Percentiles rank a stretch among this genome's conserved stretches.
phyloP scores from a whole-genome alignment of 37 sponge, comb jelly and placozoan species.

The Halichondria panicea region DNA sequence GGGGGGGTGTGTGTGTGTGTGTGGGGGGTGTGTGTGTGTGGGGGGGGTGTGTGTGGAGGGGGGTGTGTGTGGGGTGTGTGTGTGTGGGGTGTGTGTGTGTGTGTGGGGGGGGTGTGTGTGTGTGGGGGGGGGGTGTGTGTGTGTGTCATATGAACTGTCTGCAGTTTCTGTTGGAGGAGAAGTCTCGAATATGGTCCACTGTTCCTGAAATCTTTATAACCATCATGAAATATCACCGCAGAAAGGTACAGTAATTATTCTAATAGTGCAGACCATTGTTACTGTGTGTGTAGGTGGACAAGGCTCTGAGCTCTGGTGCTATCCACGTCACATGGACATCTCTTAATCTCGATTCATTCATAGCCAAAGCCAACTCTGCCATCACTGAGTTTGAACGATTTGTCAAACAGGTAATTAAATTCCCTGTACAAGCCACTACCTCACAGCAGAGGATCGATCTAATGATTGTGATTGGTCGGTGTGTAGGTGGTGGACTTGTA shows the following conservation, averaged over 20 bases:
- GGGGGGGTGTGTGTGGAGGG: not conserved
- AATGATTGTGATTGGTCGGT: not conserved
- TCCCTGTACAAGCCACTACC: no score
- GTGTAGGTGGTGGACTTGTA: constrained; percentile 56
- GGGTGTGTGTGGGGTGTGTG: not conserved
- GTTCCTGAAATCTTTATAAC: constrained; percentile 55
- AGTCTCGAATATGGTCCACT: constrained; percentile 21
- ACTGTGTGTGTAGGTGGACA: constrained; percentile 54
- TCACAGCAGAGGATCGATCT: not conserved
- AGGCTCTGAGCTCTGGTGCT: constrained; percentile 71
- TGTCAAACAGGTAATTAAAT: constrained; percentile 59
- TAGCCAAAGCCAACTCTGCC: constrained; percentile 30
- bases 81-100: not conserved
- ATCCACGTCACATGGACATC: constrained; percentile 92
- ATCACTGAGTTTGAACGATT: constrained; percentile 71
- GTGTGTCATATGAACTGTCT: not conserved
- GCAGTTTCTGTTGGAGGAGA: constrained; percentile 60
- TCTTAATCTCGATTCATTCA: constrained; percentile 73
- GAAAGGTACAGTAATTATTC: constrained; percentile 30
- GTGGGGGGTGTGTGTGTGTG: not conserved
- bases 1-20: not conserved
- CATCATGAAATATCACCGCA: constrained; percentile 38
- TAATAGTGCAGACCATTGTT: not conserved
- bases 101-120: not conserved
- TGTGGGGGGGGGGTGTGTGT: not conserved